Evolutionary conservation across 2,113 vertebrate species (phyloP).

Genomic region (Amia ocellicauda): DNA sequence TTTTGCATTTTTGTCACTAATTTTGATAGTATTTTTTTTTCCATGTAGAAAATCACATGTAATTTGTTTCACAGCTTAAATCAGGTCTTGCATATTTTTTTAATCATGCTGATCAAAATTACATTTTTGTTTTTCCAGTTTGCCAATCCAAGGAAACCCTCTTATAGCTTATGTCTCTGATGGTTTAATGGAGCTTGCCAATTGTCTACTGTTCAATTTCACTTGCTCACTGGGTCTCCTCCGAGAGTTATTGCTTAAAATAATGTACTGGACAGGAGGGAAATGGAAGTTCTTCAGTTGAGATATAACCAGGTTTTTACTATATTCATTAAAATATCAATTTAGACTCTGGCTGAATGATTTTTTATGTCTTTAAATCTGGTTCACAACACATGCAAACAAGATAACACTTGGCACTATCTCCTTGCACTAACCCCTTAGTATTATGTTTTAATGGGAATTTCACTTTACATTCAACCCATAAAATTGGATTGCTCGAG

Average conservation of each 20-base stretch:
- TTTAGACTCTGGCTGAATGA: conserved; percentile 44
- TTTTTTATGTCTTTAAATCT: conserved; percentile 45
- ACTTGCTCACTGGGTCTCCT: conserved; percentile 39
- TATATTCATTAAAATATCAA: conserved; percentile 51
- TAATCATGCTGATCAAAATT: too few species aligned
- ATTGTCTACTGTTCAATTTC: conserved; percentile 32
- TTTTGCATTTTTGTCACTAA: too few species aligned
- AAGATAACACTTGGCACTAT: conserved; percentile 30
- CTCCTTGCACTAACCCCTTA: conserved; percentile 28
- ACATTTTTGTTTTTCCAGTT: background rate
- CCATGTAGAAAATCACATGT: too few species aligned
- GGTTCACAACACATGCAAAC: conserved; percentile 44
- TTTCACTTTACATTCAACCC: conserved; percentile 14
- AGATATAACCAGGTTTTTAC: conserved; percentile 60
- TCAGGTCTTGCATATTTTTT: too few species aligned
- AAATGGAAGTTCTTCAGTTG: conserved; percentile 51
- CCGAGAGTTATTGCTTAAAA: conserved; percentile 48
- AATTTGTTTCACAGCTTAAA: too few species aligned
- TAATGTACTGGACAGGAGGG: conserved; percentile 46
- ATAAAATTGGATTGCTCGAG: conserved; percentile 12
- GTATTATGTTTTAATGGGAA: conserved; percentile 18
- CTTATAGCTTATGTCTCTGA: conserved; percentile 20
- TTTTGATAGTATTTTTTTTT: too few species aligned
- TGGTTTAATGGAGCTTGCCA: conserved; percentile 42
- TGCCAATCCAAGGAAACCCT: conserved; percentile 41